Evolutionary conservation across 1,140 invertebrate species (phyloP).

Genomic region (Mamestra configurata): DNA sequence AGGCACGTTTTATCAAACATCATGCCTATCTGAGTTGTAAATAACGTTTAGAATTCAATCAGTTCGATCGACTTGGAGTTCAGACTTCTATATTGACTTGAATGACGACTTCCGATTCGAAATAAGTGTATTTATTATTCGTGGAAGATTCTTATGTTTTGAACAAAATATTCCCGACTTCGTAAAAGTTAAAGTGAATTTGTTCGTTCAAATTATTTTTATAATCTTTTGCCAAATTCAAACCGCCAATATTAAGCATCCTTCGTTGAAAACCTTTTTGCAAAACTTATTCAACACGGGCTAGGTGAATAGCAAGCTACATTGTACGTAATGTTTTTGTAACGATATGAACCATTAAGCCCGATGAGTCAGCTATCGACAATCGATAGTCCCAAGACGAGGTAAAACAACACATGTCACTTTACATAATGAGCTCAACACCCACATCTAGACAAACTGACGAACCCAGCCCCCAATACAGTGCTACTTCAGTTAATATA

Average conservation of each 20-base stretch:
- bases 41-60: conserved; percentile 11
- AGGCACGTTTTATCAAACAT: too few relatives aligned
- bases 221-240: not conserved
- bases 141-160: not conserved
- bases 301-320: too few relatives aligned
- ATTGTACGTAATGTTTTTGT: too few relatives aligned
- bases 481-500: not conserved
- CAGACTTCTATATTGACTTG: not conserved
- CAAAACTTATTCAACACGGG: too few relatives aligned
- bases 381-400: not conserved
- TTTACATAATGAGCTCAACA: not conserved
- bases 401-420: not conserved
- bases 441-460: not conserved
- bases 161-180: not conserved
- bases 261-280: too few relatives aligned
- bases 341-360: not conserved
- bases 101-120: not conserved
- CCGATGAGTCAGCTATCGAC: not conserved
- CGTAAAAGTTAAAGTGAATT: not conserved
- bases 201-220: not conserved
- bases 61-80: not conserved
- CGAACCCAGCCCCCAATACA: too few relatives aligned
- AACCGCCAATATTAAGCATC: not conserved
- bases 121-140: not conserved
- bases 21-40: not conserved